A percentile compares a stretch with the other conserved stretches of the same genome.
These are phyloP conservation scores for Patella depressa DNA, from an alignment of 2,888 invertebrate species.

Conservation along the genomic window DNA sequence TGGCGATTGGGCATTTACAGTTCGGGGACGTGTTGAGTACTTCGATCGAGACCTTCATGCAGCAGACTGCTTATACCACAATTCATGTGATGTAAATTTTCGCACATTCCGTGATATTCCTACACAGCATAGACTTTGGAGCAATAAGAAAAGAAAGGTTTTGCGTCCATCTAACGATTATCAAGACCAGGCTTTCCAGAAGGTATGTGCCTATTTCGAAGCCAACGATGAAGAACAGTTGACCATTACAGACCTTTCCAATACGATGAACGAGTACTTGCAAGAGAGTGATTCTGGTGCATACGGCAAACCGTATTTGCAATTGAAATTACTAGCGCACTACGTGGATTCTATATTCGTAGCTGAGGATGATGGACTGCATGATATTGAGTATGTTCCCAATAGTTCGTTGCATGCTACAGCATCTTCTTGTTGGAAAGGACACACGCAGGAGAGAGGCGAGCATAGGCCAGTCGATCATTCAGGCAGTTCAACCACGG, in stretches of 20 bases:
- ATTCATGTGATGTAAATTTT: background rate
- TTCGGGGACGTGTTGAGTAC: background rate
- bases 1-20: background rate
- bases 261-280: too few relatives aligned
- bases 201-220: too few relatives aligned
- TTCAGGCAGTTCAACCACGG: constrained; percentile 36
- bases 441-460: constrained; percentile 30
- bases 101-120: background rate
- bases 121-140: background rate
- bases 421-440: constrained; percentile 28
- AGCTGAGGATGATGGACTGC: too few relatives aligned
- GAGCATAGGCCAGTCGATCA: constrained; percentile 41
- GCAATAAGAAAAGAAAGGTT: too few relatives aligned
- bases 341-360: too few relatives aligned
- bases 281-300: too few relatives aligned
- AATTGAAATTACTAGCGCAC: too few relatives aligned
- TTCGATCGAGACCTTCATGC: background rate
- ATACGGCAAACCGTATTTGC: too few relatives aligned
- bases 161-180: too few relatives aligned
- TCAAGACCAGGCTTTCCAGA: too few relatives aligned
- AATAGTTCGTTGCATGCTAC: constrained; percentile 24
- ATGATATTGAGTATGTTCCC: constrained; percentile 24
- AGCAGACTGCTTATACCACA: background rate
- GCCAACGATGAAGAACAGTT: too few relatives aligned
- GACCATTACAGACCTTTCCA: too few relatives aligned